phyloP scores from a whole-genome alignment of 2,888 invertebrate species.

The Ornithoptera priamus region DNA sequence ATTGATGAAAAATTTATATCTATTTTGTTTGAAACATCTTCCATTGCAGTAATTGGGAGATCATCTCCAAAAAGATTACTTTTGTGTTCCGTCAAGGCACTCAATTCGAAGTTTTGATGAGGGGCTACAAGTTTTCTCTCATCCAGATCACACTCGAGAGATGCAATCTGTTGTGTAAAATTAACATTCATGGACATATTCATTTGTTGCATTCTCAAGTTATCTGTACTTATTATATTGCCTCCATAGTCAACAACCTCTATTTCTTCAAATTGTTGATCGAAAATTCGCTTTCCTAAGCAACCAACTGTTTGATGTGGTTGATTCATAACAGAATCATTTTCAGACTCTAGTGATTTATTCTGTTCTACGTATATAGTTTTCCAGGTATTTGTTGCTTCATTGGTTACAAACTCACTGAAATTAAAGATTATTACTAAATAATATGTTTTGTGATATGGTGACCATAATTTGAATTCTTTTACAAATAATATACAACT shows the following conservation, averaged over 20 bases:
- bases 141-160: constrained; percentile 48
- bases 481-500: not conserved
- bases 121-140: constrained; percentile 48
- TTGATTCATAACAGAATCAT: constrained; percentile 52
- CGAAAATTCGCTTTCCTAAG: constrained; percentile 59
- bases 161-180: constrained; percentile 50
- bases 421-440: not conserved
- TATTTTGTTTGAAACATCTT: constrained; percentile 56
- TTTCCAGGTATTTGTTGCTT: constrained; percentile 73
- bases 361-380: constrained; percentile 72
- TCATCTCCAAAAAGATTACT: constrained; percentile 61
- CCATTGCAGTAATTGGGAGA: constrained; percentile 43
- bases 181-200: constrained; percentile 50
- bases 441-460: not conserved
- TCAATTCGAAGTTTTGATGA: constrained; percentile 56
- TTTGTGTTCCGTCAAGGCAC: constrained; percentile 55
- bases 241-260: constrained; percentile 54
- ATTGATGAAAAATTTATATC: constrained; percentile 61
- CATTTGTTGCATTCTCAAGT: constrained; percentile 41
- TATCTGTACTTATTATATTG: constrained; percentile 35
- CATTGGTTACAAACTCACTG: constrained; percentile 70
- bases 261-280: constrained; percentile 64
- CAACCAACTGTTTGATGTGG: constrained; percentile 51
- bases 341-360: constrained; percentile 62
- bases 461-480: no score